Percentiles rank a stretch among this genome's conserved stretches.
These are phyloP conservation scores for Carollia perspicillata DNA, from an alignment of 2,113 vertebrate species.

Conservation along the genomic window DNA sequence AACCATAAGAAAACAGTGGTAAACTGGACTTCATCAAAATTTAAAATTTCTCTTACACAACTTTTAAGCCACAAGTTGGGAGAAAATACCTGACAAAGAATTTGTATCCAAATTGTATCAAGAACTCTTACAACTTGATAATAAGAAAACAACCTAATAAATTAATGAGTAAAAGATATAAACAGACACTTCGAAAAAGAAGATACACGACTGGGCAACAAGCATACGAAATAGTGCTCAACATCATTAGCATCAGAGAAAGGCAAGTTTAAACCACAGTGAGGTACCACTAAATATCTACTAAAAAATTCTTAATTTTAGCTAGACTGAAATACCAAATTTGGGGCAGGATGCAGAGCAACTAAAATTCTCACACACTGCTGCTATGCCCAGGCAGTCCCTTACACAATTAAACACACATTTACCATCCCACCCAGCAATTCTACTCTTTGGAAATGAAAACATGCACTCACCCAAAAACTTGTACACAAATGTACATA, in stretches of 20 bases:
- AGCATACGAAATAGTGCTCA: background rate
- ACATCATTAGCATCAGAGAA: background rate
- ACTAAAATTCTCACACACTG: background rate
- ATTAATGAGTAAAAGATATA: background rate
- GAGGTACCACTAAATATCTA: background rate
- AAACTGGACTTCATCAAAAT: conserved; percentile 28
- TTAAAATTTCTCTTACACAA: conserved; percentile 24
- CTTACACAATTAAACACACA: background rate
- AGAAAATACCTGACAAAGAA: conserved; percentile 1
- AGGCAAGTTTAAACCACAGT: conserved; percentile 10
- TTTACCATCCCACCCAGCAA: background rate
- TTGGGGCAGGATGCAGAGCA: background rate
- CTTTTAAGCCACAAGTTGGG: background rate
- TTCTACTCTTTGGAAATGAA: background rate
- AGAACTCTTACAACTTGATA: background rate
- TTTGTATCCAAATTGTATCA: conserved; percentile 17
- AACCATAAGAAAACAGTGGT: background rate
- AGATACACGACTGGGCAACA: conserved; percentile 9
- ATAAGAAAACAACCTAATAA: background rate
- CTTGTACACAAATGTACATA: background rate
- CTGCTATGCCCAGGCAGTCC: background rate
- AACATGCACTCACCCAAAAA: background rate
- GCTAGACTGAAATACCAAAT: background rate
- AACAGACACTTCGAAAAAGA: background rate
- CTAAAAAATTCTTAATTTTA: conserved; percentile 17